These are phyloP conservation scores for Platichthys stellatus DNA, from an alignment of 2,113 vertebrate genomes.

Conservation along the genomic window DNA sequence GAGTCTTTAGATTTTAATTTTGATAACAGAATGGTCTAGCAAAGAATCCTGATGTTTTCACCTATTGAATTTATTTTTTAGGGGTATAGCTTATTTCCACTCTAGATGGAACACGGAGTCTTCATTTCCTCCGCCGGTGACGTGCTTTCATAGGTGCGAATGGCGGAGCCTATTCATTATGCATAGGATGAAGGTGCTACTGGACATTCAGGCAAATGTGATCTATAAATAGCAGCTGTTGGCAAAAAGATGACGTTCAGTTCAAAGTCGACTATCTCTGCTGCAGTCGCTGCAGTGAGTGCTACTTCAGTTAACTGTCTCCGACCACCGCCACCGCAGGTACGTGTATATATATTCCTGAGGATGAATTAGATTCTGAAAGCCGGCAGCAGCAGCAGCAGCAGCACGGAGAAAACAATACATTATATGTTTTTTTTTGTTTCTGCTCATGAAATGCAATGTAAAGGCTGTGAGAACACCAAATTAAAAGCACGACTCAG, in stretches of 20 bases:
- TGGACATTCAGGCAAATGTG: constrained; percentile 70
- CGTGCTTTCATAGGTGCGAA: constrained; percentile 39
- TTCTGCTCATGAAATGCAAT: constrained; percentile 51
- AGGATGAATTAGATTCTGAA: constrained; percentile 52
- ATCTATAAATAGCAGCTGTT: constrained; percentile 64
- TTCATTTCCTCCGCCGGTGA: constrained; percentile 25
- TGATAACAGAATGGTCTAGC: not conserved
- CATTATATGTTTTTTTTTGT: constrained; percentile 12
- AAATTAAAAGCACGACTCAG: constrained; percentile 24
- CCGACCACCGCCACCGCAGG: constrained; percentile 31
- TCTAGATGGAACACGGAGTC: not conserved
- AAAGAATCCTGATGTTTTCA: constrained; percentile 4
- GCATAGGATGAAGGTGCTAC: constrained; percentile 44
- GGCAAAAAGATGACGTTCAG: constrained; percentile 48
- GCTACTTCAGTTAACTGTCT: constrained; percentile 26
- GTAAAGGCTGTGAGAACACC: constrained; percentile 33
- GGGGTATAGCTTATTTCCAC: not conserved
- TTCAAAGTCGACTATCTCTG: constrained; percentile 57
- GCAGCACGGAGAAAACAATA: constrained; percentile 42
- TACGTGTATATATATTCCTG: constrained; percentile 13
- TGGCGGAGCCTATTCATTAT: constrained; percentile 49
- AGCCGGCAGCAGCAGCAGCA: constrained; percentile 25
- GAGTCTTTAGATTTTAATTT: constrained; percentile 17
- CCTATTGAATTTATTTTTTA: not conserved
- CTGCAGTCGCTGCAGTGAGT: constrained; percentile 20